Base-by-base conservation (phyloP, 2,888 invertebrate species). In the Tubulanus polymorphus region DNA sequence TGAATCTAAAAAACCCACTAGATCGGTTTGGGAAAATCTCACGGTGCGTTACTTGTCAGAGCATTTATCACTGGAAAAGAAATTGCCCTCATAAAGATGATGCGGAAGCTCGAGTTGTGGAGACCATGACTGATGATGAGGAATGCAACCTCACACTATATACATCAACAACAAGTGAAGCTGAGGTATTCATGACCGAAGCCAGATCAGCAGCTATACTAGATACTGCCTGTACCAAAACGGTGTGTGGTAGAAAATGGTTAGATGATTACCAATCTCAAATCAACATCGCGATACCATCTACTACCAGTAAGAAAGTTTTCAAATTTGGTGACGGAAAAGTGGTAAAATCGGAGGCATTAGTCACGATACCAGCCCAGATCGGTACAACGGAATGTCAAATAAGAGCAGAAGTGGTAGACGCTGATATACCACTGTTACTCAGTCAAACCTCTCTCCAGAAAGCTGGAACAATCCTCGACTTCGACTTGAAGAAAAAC, bases 361-460 rank as follows among this genome's bases (percentile, higher is more conserved):
- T 18, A 20, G 51, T 37, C 8, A 10, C 10, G 15, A 5, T 51
- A 3, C 51, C 51, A 51, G 51, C 51, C 32, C 8, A 12, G 6
- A 37, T 37, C 23, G 37, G 37, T 6, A 32, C 12, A n/a, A 8
- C 37, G 3, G 3, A 3, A 8, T 51, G 37, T 23, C 35, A 45
- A 25, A 51, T 51, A 18, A 27, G 41, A 25, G 26, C 51, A 18
- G 51, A 56, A 37, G 56, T 59, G 2, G 55, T 55, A 2, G 20
- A 50, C 25, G 47, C 48, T 1, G 53, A 59, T 10, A 35, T 59
- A 5, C 59, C 53, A 10, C 32, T 59, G 10, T 37, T 56, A 25
- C 29, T 56, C 15, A 58, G 58, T 47, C 54, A 52, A 32, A 35
- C 27, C 18, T 55, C 58, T 10, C 27, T 58, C 28, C 51, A 58